phyloP scores from a whole-genome alignment of 2,113 vertebrate genomes.

The Scopus umbretta region DNA sequence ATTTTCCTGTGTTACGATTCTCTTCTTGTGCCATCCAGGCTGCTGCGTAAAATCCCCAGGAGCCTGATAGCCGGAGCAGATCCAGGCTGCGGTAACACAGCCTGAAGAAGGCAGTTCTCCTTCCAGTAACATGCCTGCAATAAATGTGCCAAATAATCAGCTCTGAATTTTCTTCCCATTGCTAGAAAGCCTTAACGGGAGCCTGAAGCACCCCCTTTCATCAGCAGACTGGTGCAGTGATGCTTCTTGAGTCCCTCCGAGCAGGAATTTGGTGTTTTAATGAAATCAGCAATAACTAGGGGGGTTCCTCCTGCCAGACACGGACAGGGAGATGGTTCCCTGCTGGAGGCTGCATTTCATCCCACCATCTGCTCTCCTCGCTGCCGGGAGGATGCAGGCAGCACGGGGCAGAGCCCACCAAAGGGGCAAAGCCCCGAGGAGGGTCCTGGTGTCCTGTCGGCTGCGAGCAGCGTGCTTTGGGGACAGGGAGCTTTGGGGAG shows the following conservation, averaged over 20 bases:
- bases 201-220: too few species aligned
- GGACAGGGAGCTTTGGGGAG: not conserved
- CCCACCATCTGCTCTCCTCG: too few species aligned
- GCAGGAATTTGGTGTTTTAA: not conserved
- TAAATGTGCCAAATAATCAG: not conserved
- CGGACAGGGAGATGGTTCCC: not conserved
- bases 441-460: not conserved
- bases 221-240: too few species aligned
- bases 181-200: not conserved
- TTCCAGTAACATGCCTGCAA: not conserved
- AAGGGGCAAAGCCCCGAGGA: not conserved
- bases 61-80: not conserved
- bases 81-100: not conserved
- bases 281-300: too few species aligned
- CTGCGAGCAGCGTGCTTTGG: not conserved
- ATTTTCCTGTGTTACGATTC: not conserved
- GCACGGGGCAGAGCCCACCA: not conserved
- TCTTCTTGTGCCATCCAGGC: not conserved
- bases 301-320: not conserved
- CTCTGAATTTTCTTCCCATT: not conserved
- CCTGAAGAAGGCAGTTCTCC: too few species aligned
- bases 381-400: not conserved
- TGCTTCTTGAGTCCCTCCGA: not conserved
- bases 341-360: not conserved
- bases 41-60: not conserved